Conservation (phyloP, 2,888 invertebrate species). For the Nomada flava region DNA sequence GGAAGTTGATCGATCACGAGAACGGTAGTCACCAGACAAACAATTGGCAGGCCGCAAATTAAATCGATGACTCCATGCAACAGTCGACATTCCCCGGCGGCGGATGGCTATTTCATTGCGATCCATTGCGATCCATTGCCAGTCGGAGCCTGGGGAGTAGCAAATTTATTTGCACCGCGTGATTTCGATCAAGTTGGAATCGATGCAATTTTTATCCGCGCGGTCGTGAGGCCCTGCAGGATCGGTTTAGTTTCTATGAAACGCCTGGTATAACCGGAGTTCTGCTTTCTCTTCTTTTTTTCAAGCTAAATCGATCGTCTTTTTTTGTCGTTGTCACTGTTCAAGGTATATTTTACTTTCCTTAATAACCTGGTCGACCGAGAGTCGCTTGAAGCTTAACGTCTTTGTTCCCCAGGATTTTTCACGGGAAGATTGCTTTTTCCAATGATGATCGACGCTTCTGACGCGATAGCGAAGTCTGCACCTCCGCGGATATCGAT, state of each 20-base stretch:
- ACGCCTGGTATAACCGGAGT: no score
- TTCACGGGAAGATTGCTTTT: conserved; percentile 19
- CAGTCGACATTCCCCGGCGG: not conserved
- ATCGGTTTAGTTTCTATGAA: no score
- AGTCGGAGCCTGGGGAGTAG: not conserved
- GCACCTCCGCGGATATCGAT: conserved; percentile 20
- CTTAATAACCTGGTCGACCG: conserved; percentile 5
- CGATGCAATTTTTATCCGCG: conserved; percentile 31
- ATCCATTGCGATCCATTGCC: not conserved
- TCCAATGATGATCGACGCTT: conserved; percentile 17
- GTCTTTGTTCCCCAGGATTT: conserved; percentile 2
- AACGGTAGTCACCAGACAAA: conserved; percentile 50
- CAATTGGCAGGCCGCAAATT: conserved; percentile 47
- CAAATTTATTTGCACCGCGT: conserved; percentile 45
- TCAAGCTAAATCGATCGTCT: not conserved
- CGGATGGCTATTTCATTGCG: conserved; percentile 1
- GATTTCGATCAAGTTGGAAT: conserved; percentile 30
- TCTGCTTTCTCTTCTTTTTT: not conserved
- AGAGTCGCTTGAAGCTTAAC: not conserved
- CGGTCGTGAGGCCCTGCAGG: not conserved
- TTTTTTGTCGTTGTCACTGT: not conserved
- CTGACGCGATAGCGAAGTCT: not conserved
- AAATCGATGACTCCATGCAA: conserved; percentile 19
- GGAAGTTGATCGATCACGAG: conserved; percentile 53
- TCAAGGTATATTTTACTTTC: not conserved